Evolutionary conservation across 2,888 invertebrate species (phyloP), one percentile per base, ranked within the genome.

Genomic region (Spatulosminthurus flaviceps): DNA sequence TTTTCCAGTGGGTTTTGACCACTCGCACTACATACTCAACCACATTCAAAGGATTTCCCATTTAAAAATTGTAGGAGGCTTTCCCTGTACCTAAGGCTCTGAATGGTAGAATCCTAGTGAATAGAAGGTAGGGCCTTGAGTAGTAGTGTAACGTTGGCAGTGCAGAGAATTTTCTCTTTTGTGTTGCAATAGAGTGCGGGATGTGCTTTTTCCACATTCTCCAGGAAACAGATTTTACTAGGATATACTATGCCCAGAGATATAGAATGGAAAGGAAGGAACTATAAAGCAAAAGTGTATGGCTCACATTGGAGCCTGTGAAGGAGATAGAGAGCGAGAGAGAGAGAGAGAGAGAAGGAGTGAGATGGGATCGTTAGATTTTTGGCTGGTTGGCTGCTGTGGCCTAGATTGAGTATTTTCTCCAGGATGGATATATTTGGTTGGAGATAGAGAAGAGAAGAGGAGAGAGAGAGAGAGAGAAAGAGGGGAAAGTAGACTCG

Each of bases 401-500:
- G 64, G 22, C 64, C 64, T 64, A 64, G 24, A 64, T 64, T 64
- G 64, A 64, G 64, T 16, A 64, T 22, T 64, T 64, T 64, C 64
- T 64, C n/a, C 64, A 64, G 26, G 64, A 64, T 24, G 64, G 26
- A 64, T 64, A 64, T 64, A 64, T 64, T 64, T 64, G 11, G 64
- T 9, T 22, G 64, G 64, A 61, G 61, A 22, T 19, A 61, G 11
- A 13, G n/a, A 9, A 21, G 11, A 13, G n/a, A 5, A 13, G n/a
- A n/a, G 5, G n/a, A 9, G 11, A n/a, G 21, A 64, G 4, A 26
- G 64, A 64, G 64, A 51, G 21, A 69, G 34, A 69, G 34, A 9
- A 9, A 11, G 13, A 13, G 34, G 69, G 21, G 34, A 26, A 69
- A 51, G 71, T 43, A 72, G 78, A 74, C 82, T 81, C 81, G 82